Evolutionary conservation across 2,113 vertebrate genomes (phyloP).

Genomic region (Semnornis frantzii): DNA sequence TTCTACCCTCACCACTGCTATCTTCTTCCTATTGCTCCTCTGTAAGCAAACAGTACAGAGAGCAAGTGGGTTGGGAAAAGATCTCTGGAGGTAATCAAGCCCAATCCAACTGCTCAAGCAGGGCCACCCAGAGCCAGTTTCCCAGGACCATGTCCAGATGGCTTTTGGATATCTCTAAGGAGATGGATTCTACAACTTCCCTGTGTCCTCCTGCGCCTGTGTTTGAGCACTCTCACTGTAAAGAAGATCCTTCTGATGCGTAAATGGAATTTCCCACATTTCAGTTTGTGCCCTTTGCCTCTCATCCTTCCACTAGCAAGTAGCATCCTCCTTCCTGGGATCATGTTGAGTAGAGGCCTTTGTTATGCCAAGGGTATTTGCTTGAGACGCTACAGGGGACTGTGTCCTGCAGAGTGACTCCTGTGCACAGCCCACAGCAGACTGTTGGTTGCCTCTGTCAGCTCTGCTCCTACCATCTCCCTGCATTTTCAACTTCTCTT

Average conservation of each 20-base stretch:
- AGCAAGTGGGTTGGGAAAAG: background rate
- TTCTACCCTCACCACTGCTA: background rate
- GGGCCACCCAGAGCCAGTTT: background rate
- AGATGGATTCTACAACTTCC: background rate
- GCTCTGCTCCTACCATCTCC: rapidly evolving
- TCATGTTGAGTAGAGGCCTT: background rate
- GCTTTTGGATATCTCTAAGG: background rate
- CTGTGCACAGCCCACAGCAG: background rate
- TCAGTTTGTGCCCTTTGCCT: background rate
- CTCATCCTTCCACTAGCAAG: background rate
- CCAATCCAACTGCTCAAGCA: background rate
- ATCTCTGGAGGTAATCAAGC: background rate
- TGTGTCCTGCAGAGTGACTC: background rate
- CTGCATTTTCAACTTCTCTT: background rate
- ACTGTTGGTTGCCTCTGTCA: background rate
- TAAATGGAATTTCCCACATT: background rate
- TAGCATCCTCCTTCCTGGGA: background rate
- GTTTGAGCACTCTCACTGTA: background rate
- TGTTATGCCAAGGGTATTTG: background rate
- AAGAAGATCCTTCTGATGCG: background rate
- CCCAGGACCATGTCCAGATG: background rate
- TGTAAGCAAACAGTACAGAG: background rate
- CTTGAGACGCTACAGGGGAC: background rate
- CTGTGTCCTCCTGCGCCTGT: background rate
- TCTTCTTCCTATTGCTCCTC: background rate